Conservation (phyloP, 1,140 invertebrate species). For the Drosophila sturtevanti region DNA sequence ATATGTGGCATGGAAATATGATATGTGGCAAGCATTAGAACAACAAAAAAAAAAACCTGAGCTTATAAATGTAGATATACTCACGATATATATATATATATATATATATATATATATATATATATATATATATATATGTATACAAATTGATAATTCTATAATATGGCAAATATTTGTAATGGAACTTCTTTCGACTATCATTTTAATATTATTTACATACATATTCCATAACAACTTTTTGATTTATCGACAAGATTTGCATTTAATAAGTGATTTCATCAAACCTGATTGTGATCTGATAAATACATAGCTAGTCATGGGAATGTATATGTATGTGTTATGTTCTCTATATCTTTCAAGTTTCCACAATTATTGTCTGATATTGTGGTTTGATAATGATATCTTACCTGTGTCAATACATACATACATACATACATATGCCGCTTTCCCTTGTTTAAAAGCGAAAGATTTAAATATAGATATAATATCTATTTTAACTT, state of each 20-base stretch:
- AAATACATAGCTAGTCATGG: neutral
- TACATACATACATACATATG: too few species aligned
- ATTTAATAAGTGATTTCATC: conserved; percentile 6
- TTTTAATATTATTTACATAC: neutral
- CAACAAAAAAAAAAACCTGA: too few species aligned
- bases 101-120: too few species aligned
- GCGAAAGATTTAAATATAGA: too few species aligned
- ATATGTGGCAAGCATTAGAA: neutral
- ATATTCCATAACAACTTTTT: neutral
- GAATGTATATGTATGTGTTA: neutral
- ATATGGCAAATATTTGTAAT: neutral
- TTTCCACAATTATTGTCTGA: neutral
- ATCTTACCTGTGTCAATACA: neutral
- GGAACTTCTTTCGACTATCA: too few species aligned
- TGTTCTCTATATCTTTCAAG: neutral
- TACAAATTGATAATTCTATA: neutral
- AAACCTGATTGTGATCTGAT: neutral
- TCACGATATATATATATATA: neutral
- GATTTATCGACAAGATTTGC: conserved; percentile 2
- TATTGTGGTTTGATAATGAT: neutral
- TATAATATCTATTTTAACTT: too few species aligned
- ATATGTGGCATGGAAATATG: neutral
- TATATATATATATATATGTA: neutral
- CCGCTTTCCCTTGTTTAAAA: neutral
- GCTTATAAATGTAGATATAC: too few species aligned